A percentile compares a stretch with the other conserved stretches of the same genome.
Conservation (phyloP, 2,113 vertebrate species). For the Glaucidium brasilianum region DNA sequence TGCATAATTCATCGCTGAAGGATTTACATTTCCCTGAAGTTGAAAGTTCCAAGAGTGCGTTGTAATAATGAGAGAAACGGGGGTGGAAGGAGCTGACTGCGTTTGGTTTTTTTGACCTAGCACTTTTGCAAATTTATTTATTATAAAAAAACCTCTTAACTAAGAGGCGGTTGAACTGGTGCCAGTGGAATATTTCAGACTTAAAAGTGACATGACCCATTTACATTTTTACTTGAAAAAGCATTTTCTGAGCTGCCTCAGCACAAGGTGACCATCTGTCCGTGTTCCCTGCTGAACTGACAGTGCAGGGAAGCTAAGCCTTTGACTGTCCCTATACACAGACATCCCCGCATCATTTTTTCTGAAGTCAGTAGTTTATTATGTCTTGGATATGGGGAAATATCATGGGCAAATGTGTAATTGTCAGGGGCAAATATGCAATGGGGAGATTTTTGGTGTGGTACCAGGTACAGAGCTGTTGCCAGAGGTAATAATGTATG, state of each 20-base stretch:
- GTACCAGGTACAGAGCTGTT: background rate
- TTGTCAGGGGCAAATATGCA: background rate
- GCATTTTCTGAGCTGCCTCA: background rate
- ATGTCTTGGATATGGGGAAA: background rate
- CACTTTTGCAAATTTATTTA: constrained; percentile 6
- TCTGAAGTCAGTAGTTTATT: background rate
- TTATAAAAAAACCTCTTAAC: background rate
- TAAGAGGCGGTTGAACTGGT: constrained; percentile 16
- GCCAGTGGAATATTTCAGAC: background rate
- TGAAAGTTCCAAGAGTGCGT: background rate
- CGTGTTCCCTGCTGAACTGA: background rate
- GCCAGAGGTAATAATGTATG: background rate
- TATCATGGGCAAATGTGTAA: background rate
- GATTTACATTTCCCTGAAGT: constrained; percentile 34
- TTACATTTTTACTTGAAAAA: constrained; percentile 27
- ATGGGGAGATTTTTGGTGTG: background rate
- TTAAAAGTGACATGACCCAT: background rate
- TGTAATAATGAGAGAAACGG: background rate
- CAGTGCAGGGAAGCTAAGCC: background rate
- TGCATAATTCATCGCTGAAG: constrained; percentile 14
- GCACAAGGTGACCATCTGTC: background rate
- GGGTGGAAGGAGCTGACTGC: background rate
- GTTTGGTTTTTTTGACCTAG: background rate
- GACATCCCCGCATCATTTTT: fast-evolving
- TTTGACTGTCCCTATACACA: background rate